Conservation (phyloP, 2,797 vertebrate species). For the Urocyon cinereoargenteus region DNA sequence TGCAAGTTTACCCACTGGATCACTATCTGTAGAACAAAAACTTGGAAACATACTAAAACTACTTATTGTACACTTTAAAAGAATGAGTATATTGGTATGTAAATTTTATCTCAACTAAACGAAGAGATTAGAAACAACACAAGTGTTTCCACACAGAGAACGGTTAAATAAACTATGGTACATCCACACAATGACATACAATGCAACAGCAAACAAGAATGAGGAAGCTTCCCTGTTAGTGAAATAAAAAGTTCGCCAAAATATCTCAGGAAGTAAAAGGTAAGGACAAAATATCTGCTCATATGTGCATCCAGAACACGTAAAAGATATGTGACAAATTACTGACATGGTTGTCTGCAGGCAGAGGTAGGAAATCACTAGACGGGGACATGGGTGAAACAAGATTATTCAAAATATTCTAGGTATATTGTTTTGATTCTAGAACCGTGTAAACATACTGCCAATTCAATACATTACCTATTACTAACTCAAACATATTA, state of each 20-base stretch:
- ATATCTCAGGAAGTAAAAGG: neutral
- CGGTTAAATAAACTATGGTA: neutral
- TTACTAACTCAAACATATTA: neutral
- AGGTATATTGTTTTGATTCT: neutral
- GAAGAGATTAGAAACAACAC: neutral
- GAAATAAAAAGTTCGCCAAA: neutral
- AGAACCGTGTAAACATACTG: neutral
- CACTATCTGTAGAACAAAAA: neutral
- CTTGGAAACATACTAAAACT: neutral
- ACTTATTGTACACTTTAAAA: neutral
- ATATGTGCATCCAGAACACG: neutral
- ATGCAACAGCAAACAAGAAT: neutral
- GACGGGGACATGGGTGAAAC: neutral
- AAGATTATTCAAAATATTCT: neutral
- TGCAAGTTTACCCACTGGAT: neutral
- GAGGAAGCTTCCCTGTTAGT: neutral
- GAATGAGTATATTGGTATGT: neutral
- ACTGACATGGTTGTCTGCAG: too few species aligned
- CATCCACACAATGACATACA: neutral
- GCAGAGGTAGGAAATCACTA: neutral
- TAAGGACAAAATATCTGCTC: neutral
- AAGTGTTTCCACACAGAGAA: neutral
- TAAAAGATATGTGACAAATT: neutral
- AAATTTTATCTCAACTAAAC: neutral
- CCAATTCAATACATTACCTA: neutral